Evolutionary conservation across 2,113 vertebrate species (phyloP).

Genomic region (Vidua macroura): DNA sequence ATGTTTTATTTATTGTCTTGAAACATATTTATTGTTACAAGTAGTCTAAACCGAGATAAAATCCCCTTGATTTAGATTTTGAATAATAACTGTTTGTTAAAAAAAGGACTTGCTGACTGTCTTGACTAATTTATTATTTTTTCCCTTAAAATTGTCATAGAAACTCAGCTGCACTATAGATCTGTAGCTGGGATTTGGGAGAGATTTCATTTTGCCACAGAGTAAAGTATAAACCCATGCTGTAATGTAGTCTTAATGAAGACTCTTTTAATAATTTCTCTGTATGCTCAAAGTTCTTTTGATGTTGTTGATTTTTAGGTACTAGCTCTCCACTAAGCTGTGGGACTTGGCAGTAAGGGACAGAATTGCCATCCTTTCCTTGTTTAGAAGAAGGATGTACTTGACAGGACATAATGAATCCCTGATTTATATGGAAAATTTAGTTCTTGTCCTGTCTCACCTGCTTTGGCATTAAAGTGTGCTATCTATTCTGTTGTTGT

Average conservation of each 20-base stretch:
- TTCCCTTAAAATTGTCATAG: neutral
- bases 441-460: neutral
- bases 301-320: neutral
- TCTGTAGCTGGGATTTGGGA: neutral
- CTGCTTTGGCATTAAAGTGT: neutral
- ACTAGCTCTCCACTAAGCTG: neutral
- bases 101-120: neutral
- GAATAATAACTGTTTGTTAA: neutral
- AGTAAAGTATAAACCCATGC: neutral
- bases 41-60: neutral
- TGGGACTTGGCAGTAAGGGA: neutral
- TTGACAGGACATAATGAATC: neutral
- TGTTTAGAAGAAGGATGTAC: neutral
- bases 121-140: neutral
- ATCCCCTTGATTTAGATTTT: neutral
- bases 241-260: neutral
- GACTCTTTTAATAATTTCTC: neutral
- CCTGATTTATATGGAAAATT: neutral
- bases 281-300: neutral
- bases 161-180: neutral
- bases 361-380: neutral
- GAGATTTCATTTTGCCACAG: neutral
- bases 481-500: neutral
- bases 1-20: neutral
- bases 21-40: neutral